phyloP scores from a whole-genome alignment of 2,113 vertebrate species.

The Neoarius graeffei region DNA sequence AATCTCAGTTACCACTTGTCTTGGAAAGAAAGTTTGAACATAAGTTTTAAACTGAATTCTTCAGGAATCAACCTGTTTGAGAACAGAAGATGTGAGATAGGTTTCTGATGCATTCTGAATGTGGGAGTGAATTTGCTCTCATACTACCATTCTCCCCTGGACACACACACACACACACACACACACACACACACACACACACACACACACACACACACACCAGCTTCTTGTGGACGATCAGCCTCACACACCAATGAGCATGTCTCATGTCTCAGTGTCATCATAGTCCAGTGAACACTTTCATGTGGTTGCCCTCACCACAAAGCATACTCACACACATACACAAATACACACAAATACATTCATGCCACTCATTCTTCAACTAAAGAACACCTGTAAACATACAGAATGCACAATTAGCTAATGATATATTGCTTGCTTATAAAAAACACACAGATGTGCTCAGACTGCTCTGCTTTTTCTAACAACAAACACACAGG shows the following conservation, averaged over 20 bases:
- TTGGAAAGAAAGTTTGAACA: background rate
- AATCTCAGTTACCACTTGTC: background rate
- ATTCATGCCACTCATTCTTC: slow-evolving; percentile 16
- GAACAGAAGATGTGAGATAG: background rate
- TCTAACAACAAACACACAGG: slow-evolving; percentile 9
- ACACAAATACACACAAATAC: slow-evolving; percentile 54
- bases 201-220: slow-evolving; percentile 9
- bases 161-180: slow-evolving; percentile 14
- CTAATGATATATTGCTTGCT: background rate
- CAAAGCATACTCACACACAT: slow-evolving; percentile 48
- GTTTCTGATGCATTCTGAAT: background rate
- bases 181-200: slow-evolving; percentile 32
- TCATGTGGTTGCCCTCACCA: slow-evolving; percentile 72
- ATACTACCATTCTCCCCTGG: background rate
- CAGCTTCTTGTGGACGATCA: slow-evolving; percentile 11
- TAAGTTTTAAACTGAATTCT: background rate
- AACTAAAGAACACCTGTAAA: background rate
- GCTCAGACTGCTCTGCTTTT: background rate
- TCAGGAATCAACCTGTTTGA: background rate
- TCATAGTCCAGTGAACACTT: slow-evolving; percentile 78
- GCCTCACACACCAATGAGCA: slow-evolving; percentile 23
- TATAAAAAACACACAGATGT: slow-evolving; percentile 6
- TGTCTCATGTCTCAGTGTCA: slow-evolving; percentile 76
- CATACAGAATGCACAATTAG: background rate
- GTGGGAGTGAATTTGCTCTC: slow-evolving; percentile 14